Evolutionary conservation across 1,140 invertebrate species (phyloP).

Genomic region (Drosophila tsacasi): DNA sequence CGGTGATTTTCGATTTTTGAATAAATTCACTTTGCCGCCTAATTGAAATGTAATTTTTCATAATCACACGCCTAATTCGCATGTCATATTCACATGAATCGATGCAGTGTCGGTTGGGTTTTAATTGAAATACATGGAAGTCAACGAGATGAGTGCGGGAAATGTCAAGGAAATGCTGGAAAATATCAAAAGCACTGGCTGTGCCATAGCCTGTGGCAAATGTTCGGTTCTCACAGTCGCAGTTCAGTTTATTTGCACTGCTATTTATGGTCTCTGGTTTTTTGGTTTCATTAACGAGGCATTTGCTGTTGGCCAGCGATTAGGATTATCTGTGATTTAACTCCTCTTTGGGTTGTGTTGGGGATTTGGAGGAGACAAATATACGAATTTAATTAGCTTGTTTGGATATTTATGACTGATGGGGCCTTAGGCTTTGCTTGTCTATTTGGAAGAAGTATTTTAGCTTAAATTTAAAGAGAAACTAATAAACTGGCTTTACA

Average conservation of each 20-base stretch:
- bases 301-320: constrained; percentile 6
- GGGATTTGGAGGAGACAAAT: background rate
- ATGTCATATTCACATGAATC: constrained; percentile 30
- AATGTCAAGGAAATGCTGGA: constrained; percentile 18
- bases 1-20: constrained; percentile 30
- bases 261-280: constrained; percentile 2
- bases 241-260: constrained; percentile 11
- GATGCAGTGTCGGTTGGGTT: background rate
- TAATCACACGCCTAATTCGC: constrained; percentile 52
- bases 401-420: constrained; percentile 7
- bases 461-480: background rate
- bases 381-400: constrained; percentile 13
- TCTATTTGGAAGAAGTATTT: background rate
- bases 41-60: constrained; percentile 71
- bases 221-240: constrained; percentile 9
- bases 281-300: constrained; percentile 10
- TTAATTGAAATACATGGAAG: constrained; percentile 46
- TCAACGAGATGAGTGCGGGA: constrained; percentile 19
- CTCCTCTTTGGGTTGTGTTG: background rate
- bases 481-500: background rate
- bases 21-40: constrained; percentile 33
- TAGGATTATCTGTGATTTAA: constrained; percentile 14
- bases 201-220: constrained; percentile 18
- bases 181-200: constrained; percentile 8
- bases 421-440: background rate